Evolutionary conservation across 1,140 invertebrate species (phyloP).

Genomic region (Bacillus rossius): DNA sequence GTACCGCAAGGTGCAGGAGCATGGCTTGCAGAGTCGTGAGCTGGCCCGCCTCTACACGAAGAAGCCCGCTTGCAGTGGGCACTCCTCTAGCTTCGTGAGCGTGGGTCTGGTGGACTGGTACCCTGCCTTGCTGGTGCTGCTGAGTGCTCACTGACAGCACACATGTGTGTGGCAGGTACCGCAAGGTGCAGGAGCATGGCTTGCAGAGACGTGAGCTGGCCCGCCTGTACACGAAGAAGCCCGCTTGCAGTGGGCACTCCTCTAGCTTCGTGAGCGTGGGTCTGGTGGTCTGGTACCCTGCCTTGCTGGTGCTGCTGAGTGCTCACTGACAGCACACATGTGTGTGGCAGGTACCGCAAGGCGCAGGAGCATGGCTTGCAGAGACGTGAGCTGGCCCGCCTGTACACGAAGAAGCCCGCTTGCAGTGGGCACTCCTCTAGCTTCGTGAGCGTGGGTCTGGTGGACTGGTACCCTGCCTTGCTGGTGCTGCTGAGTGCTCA

Average conservation of each 20-base stretch:
- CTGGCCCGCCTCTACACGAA: constrained; percentile 3
- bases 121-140: constrained; percentile 41
- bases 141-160: too few species aligned
- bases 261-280: constrained; percentile 45
- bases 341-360: constrained; percentile 10
- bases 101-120: constrained; percentile 44
- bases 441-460: constrained; percentile 45
- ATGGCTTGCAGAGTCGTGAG: constrained; percentile 7
- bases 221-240: constrained; percentile 10
- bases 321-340: too few species aligned
- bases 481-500: too few species aligned
- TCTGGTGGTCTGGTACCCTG: constrained; percentile 42
- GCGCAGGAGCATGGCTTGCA: constrained; percentile 13
- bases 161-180: too few species aligned
- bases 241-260: constrained; percentile 39
- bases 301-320: constrained; percentile 41
- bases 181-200: constrained; percentile 13
- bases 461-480: constrained; percentile 43
- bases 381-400: neutral
- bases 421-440: constrained; percentile 42
- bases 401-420: constrained; percentile 11
- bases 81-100: constrained; percentile 42
- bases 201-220: neutral
- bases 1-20: constrained; percentile 9
- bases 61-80: constrained; percentile 37